Evolutionary conservation across 2,888 invertebrate species (phyloP).

Genomic region (Acholoe squamosa): DNA sequence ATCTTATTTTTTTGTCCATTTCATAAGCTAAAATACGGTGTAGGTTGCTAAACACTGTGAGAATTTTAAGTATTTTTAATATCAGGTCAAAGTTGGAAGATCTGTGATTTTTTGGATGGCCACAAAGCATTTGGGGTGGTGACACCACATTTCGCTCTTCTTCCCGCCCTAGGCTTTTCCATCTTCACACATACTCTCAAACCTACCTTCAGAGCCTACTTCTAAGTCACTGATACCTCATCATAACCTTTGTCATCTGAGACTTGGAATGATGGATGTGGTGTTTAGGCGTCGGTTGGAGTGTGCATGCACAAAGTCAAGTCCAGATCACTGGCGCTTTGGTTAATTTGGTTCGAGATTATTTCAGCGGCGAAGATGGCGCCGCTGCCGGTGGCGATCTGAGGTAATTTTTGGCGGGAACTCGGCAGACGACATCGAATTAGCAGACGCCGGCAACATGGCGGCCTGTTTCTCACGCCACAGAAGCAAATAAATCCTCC

Average conservation of each 20-base stretch:
- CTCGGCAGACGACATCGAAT: slow-evolving; percentile 12
- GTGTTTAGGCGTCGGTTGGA: too few species aligned
- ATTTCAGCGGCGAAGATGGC: not conserved
- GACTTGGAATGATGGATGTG: not conserved
- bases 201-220: not conserved
- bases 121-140: too few species aligned
- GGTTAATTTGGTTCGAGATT: slow-evolving; percentile 17
- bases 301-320: not conserved
- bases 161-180: not conserved
- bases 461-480: slow-evolving; percentile 17
- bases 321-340: not conserved
- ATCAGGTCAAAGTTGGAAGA: too few species aligned
- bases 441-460: not conserved
- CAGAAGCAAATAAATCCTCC: not conserved
- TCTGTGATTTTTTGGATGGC: too few species aligned
- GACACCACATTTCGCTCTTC: too few species aligned
- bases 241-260: slow-evolving; percentile 2
- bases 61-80: too few species aligned
- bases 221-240: slow-evolving; percentile 5
- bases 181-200: not conserved
- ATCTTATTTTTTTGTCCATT: too few species aligned
- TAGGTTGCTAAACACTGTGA: too few species aligned
- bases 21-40: too few species aligned
- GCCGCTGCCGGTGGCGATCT: not conserved
- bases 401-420: slow-evolving; percentile 22